phyloP scores from a whole-genome alignment of 2,888 invertebrate genomes.

The Caenorhabditis sinica region DNA sequence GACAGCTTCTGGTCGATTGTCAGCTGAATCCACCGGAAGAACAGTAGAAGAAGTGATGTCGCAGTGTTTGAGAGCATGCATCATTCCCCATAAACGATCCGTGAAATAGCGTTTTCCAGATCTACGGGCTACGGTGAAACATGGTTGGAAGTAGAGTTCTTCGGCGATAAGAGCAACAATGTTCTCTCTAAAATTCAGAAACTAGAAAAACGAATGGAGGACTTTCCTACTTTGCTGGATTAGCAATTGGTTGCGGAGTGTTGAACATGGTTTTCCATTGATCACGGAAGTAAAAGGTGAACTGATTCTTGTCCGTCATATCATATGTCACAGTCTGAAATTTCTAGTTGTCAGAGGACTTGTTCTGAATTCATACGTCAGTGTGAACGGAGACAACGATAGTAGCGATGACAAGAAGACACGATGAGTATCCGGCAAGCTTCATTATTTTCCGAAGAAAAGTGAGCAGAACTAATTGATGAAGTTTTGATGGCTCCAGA shows the following conservation, averaged over 20 bases:
- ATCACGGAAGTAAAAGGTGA: slow-evolving; percentile 35
- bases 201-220: too few relatives aligned
- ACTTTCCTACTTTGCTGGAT: slow-evolving; percentile 31
- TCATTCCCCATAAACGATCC: slow-evolving; percentile 44
- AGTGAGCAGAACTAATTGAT: neutral
- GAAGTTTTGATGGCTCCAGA: neutral
- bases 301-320: slow-evolving; percentile 45
- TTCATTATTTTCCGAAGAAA: slow-evolving; percentile 5
- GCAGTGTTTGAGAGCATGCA: slow-evolving; percentile 16
- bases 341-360: neutral
- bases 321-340: slow-evolving; percentile 34
- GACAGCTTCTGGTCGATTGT: neutral
- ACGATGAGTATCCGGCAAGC: neutral
- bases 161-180: slow-evolving; percentile 13
- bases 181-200: slow-evolving; percentile 25
- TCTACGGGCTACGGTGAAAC: slow-evolving; percentile 20
- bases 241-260: slow-evolving; percentile 38
- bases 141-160: slow-evolving; percentile 29
- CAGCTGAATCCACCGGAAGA: neutral
- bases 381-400: slow-evolving; percentile 1
- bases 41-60: neutral
- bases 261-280: slow-evolving; percentile 46
- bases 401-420: slow-evolving; percentile 9
- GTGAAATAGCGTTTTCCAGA: slow-evolving; percentile 17
- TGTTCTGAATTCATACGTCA: neutral